phyloP scores from a whole-genome alignment of 1,140 invertebrate species.

The Drosophila serrata region DNA sequence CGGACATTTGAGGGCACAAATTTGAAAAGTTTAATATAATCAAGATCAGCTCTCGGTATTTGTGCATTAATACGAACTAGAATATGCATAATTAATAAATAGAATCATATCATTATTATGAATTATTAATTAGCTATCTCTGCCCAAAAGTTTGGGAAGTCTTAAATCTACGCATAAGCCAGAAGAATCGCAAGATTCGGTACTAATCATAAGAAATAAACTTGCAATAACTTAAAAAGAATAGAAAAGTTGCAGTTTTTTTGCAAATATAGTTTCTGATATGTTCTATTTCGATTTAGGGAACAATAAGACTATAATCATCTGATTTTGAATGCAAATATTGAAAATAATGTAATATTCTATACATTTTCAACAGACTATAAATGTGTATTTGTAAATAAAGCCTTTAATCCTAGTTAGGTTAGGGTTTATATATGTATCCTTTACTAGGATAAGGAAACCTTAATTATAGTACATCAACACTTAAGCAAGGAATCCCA shows the following conservation, averaged over 20 bases:
- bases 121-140: background rate
- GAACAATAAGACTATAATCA: too few species aligned
- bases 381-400: too few species aligned
- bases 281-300: too few species aligned
- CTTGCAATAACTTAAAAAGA: background rate
- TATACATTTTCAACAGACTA: too few species aligned
- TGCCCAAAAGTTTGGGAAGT: background rate
- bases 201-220: background rate
- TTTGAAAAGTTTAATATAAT: slow-evolving; percentile 18
- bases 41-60: slow-evolving; percentile 18
- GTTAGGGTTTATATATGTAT: too few species aligned
- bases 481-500: background rate
- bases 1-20: slow-evolving; percentile 34
- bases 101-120: too few species aligned
- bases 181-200: too few species aligned
- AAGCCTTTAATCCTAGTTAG: too few species aligned
- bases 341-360: too few species aligned
- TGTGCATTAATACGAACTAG: slow-evolving; percentile 2
- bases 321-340: too few species aligned
- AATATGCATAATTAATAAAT: background rate
- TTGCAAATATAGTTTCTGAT: background rate
- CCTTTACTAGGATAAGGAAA: background rate
- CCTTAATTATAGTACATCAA: background rate
- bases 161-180: background rate
- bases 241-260: background rate